Evolutionary conservation across 1,140 invertebrate genomes (phyloP), one percentile per base, ranked within the genome.

Genomic region (Pollicipes pollicipes): DNA sequence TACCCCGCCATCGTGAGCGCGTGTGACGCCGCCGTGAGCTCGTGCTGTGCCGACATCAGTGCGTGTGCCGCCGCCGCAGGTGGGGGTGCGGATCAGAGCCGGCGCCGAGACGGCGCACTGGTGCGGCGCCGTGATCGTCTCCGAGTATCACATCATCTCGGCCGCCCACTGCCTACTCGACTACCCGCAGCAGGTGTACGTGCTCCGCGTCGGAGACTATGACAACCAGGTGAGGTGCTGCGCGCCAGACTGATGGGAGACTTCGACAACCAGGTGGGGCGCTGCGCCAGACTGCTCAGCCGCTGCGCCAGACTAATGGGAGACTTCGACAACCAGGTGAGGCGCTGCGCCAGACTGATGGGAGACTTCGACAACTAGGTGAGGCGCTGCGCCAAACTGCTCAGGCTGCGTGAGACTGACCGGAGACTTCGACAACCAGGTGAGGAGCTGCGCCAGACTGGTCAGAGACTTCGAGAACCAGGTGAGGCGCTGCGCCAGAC

Each of bases 81-180:
- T 88, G 17, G 88, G 87, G 66, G 81, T 91, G 68, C 78, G 87
- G 70, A 80, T 86, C 1, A 82, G 84, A 69, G 84, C 82, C 26
- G 81, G 83, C 66, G 82, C 83, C 1, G 83, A 76, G 37, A 73
- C 78, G 6, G 69, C 78, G 64, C 88, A 90, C 78, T 89, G 86
- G 85, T 92, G 90, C 76, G 90, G 90, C 0, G 90, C 87, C 0
- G 85, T 89, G 3, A 82, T 92, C 3, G 80, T 92, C 31, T 85
- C 84, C 21, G 82, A 85, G 32, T 78, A 84, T 64, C 87, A 88
- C 77, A 81, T 91, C 10, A 78, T 92, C 4, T 90, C 88, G n/a
- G 89, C 89, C 0, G 89, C 88, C 0, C 90, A 91, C 78, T 92
- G 90, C 76, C 79, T 91, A 17, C 79, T 83, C 72, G 86, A 87